Percentiles rank a stretch among this genome's conserved stretches.
Conservation (phyloP, 2,797 vertebrate genomes). For the Tragelaphus oryx region DNA sequence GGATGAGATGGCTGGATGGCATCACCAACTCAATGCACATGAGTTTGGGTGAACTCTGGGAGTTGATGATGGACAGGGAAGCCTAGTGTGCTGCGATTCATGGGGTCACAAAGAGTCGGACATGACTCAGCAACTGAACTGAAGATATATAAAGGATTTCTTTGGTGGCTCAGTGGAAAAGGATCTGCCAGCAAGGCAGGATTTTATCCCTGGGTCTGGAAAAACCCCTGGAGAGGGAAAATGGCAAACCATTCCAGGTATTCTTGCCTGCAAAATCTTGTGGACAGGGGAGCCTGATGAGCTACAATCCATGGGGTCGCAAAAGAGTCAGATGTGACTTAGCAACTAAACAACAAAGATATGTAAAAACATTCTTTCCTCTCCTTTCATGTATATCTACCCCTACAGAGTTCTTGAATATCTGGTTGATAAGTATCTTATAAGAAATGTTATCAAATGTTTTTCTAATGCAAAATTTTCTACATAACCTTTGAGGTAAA, state of each 20-base stretch:
- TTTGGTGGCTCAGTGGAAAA: background rate
- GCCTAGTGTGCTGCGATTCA: too few relatives aligned
- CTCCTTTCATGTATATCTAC: background rate
- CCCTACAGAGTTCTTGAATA: background rate
- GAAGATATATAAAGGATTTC: background rate
- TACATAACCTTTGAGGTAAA: background rate
- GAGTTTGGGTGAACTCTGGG: too few relatives aligned
- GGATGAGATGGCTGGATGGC: too few relatives aligned
- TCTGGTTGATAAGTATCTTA: background rate
- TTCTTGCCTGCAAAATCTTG: background rate
- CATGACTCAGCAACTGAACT: too few relatives aligned
- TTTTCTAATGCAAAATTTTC: background rate
- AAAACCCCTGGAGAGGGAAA: background rate
- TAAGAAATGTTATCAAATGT: background rate
- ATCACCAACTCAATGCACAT: too few relatives aligned
- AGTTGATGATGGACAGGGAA: too few relatives aligned
- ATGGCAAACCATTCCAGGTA: background rate
- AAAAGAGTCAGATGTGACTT: background rate
- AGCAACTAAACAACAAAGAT: background rate
- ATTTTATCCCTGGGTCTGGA: background rate
- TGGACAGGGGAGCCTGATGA: background rate
- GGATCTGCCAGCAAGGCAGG: background rate
- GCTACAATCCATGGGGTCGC: background rate
- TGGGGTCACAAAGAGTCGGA: fast-evolving
- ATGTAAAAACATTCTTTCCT: background rate